Conservation (phyloP, 2,888 invertebrate species). For the Tetrapedia diversipes region DNA sequence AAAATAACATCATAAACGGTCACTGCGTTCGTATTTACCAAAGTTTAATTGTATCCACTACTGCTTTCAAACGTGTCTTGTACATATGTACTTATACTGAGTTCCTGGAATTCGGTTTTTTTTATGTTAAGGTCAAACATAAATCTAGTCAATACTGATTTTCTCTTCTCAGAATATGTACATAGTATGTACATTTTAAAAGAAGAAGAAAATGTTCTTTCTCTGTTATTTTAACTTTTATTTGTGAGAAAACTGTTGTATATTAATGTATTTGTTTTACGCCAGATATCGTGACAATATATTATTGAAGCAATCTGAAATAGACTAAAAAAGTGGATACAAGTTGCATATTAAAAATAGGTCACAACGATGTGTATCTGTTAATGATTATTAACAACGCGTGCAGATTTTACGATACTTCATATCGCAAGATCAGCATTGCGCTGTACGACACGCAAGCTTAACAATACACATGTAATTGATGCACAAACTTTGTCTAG, state of each 20-base stretch:
- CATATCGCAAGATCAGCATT: neutral
- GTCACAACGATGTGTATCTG: conserved; percentile 15
- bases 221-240: neutral
- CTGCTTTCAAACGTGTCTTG: neutral
- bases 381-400: conserved; percentile 39
- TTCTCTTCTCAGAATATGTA: conserved; percentile 16
- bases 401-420: conserved; percentile 33
- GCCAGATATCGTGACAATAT: neutral
- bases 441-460: neutral
- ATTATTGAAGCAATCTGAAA: conserved; percentile 2
- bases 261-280: neutral
- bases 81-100: too few relatives aligned
- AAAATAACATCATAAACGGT: neutral
- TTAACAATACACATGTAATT: conserved; percentile 10
- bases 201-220: neutral
- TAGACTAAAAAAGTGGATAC: neutral
- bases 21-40: neutral
- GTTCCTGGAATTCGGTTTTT: conserved; percentile 8
- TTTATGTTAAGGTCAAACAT: conserved; percentile 28
- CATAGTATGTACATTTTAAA: neutral
- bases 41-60: neutral
- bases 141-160: neutral
- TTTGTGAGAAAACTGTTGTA: too few relatives aligned
- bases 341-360: conserved; percentile 1
- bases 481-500: neutral